Evolutionary conservation across 2,797 vertebrate genomes (phyloP).

Genomic region (Peromyscus melanophrys): DNA sequence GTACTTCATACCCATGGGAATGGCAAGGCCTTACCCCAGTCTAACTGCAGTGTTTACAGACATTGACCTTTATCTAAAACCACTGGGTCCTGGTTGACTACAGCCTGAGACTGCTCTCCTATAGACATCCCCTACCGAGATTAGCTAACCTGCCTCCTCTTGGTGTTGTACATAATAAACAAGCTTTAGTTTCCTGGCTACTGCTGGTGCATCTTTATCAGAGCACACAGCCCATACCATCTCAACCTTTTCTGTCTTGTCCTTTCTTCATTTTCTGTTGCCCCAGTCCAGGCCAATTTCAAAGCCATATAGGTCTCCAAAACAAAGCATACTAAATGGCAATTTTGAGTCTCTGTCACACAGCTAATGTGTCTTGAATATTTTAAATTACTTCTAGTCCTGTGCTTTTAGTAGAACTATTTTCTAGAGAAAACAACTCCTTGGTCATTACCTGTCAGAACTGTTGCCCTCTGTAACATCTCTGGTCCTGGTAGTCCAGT

Average conservation of each 20-base stretch:
- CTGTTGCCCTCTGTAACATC: neutral
- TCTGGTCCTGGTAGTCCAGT: neutral
- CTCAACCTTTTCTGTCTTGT: neutral
- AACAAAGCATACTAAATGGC: neutral
- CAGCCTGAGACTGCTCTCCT: neutral
- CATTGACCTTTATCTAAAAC: neutral
- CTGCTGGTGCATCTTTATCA: neutral
- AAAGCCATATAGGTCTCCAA: neutral
- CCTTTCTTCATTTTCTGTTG: neutral
- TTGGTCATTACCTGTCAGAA: neutral
- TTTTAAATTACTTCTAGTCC: neutral
- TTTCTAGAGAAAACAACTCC: neutral
- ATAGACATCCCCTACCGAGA: neutral
- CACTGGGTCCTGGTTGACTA: neutral
- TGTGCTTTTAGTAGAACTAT: neutral
- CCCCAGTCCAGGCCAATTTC: neutral
- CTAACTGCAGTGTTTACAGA: neutral
- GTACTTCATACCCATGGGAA: neutral
- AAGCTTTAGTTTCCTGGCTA: neutral
- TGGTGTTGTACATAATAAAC: neutral
- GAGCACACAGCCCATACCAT: neutral
- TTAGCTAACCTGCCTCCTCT: neutral
- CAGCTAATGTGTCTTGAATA: neutral
- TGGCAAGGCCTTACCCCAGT: neutral
- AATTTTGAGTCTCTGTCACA: neutral